phyloP scores from a whole-genome alignment of 2,113 vertebrate species.

The Chaetura pelagica region DNA sequence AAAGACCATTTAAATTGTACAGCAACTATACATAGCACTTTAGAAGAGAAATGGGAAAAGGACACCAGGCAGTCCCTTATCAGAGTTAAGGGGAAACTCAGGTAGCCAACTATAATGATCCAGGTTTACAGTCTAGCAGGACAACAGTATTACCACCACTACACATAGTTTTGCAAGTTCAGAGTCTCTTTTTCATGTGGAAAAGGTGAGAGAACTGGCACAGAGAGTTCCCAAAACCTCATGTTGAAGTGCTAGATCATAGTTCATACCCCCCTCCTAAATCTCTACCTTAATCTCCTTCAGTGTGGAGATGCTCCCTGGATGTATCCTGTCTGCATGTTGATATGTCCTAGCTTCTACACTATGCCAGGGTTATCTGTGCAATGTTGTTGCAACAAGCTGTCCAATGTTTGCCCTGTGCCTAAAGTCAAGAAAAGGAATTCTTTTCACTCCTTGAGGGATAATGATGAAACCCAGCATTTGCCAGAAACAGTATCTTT shows the following conservation, averaged over 20 bases:
- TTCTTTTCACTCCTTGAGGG: background rate
- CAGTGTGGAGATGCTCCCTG: background rate
- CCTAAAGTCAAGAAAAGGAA: background rate
- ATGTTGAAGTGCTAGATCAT: background rate
- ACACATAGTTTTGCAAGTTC: background rate
- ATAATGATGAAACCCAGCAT: background rate
- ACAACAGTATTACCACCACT: background rate
- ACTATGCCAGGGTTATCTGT: background rate
- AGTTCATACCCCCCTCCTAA: background rate
- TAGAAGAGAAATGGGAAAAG: background rate
- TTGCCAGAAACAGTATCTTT: background rate
- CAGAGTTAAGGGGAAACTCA: background rate
- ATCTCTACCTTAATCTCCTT: background rate
- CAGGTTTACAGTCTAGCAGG: background rate
- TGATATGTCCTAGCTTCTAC: background rate
- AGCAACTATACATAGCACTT: background rate
- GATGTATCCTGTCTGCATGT: background rate
- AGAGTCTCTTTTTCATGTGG: background rate
- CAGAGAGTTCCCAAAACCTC: background rate
- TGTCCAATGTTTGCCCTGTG: background rate
- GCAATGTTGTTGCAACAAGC: background rate
- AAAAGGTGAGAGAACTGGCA: background rate
- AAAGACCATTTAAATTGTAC: background rate
- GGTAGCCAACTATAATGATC: background rate
- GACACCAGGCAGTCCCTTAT: background rate